A percentile compares a stretch with the other conserved stretches of the same genome.
phyloP scores from a whole-genome alignment of 2,888 invertebrate genomes.

The Anaspis maculata region DNA sequence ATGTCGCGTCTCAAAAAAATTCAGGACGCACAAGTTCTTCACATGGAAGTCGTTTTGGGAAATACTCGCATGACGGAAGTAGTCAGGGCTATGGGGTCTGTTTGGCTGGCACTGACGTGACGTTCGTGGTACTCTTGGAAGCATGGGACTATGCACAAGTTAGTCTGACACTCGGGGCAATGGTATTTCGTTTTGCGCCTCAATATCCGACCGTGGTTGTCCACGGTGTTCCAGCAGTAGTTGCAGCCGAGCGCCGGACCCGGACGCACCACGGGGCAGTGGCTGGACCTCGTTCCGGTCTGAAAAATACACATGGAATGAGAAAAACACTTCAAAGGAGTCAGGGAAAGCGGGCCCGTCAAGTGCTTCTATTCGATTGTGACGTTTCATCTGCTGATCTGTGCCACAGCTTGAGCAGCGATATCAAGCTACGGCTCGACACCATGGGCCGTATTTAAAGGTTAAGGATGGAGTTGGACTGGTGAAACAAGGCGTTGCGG shows the following conservation, averaged over 20 bases:
- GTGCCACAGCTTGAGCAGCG: too few relatives aligned
- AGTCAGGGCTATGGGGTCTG: conserved; percentile 31
- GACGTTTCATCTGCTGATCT: too few relatives aligned
- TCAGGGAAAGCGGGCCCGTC: too few relatives aligned
- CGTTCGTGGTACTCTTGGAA: conserved; percentile 78
- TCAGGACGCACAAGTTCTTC: too few relatives aligned
- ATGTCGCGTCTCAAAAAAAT: too few relatives aligned
- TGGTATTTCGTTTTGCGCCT: conserved; percentile 83
- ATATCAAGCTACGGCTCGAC: too few relatives aligned
- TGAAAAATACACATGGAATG: too few relatives aligned
- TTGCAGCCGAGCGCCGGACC: conserved; percentile 83
- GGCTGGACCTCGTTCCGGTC: conserved; percentile 54
- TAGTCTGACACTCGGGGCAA: conserved; percentile 83
- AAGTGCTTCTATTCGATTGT: too few relatives aligned
- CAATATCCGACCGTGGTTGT: conserved; percentile 71
- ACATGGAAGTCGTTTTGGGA: conserved; percentile 42
- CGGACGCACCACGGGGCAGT: conserved; percentile 74
- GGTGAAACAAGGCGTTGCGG: too few relatives aligned
- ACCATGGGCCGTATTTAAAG: neutral
- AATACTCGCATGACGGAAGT: conserved; percentile 34
- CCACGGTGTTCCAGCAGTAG: conserved; percentile 86
- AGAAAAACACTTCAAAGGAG: conserved; percentile 3
- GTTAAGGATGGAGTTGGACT: neutral
- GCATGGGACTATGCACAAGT: conserved; percentile 83
- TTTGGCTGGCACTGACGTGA: conserved; percentile 33